Base-by-base conservation (phyloP, 2,797 vertebrate genomes). In the Chiloscyllium punctatum region DNA sequence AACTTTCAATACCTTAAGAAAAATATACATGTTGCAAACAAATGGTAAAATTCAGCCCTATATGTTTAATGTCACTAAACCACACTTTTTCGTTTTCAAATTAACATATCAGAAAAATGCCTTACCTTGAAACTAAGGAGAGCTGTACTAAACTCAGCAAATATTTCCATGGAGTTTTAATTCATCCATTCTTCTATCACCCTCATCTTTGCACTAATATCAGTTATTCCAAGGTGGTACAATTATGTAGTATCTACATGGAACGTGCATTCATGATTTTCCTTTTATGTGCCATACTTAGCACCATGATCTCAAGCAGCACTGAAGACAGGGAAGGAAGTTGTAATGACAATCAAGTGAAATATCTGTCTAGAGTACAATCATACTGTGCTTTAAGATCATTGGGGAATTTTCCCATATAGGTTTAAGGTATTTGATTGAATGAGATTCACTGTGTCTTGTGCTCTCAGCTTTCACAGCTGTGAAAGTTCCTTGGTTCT, bases 51-150 rank as follows among this genome's bases (percentile, higher is more conserved):
- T 48, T 48, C 42, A 48, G 42, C 42, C 68, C 4, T 92, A 23
- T 88, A 66, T 68, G 57, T 68, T 92, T 92, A 92, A 68, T 69
- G 90, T 42, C 90, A 92, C 16, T 68, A 92, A 92, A 92, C 33
- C 0, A 37, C 18, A n/a, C n/a, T 23, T 25, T 42, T 37, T 69
- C 8, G 23, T 13, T 92, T 42, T 42, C 37, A 21, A 68, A 66
- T 66, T 92, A 66, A 69, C 69, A 25, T 92, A 66, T 66, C 66
- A 92, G 62, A 25, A n/a, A 92, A 84, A 84, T 7, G 42, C 37
- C 6, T 37, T 68, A 62, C 37, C 23, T 33, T 90, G 13, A 62
- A 62, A 33, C 6, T 23, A 42, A 92, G 37, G 8, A 16, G 88
- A 62, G 90, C 11, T 27, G 23, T n/a, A 68, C n/a, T 18, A 84